Conservation (phyloP, 1,140 invertebrate species). For the Rhopalosiphum padi region DNA sequence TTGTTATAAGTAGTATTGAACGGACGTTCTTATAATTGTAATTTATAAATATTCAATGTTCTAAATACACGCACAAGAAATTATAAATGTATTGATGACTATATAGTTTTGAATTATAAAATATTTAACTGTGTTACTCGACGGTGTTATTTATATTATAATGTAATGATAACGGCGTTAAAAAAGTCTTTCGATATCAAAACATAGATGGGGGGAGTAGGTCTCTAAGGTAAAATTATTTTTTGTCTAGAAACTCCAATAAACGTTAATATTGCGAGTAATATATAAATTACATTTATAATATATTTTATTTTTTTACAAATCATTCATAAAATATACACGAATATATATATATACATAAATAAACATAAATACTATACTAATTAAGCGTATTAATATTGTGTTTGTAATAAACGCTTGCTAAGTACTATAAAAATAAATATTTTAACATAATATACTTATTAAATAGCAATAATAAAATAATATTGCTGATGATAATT, state of each 20-base stretch:
- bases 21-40: background rate
- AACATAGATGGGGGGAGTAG: background rate
- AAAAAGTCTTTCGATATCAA: background rate
- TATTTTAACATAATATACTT: background rate
- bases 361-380: conserved; percentile 6
- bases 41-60: background rate
- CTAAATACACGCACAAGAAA: background rate
- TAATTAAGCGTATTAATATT: background rate
- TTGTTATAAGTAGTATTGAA: background rate
- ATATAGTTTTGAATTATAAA: background rate
- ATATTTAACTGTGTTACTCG: no score
- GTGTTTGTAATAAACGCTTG: background rate
- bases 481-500: background rate
- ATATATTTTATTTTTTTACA: conserved; percentile 12
- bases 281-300: background rate
- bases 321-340: background rate
- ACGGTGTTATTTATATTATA: no score
- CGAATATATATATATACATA: background rate
- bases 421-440: background rate
- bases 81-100: background rate
- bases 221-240: background rate
- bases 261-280: background rate
- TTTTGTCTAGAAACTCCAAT: background rate
- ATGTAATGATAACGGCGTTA: no score
- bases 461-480: background rate